These are phyloP conservation scores for Drosophila pandora DNA, from an alignment of 1,140 invertebrate genomes.

Conservation along the genomic window DNA sequence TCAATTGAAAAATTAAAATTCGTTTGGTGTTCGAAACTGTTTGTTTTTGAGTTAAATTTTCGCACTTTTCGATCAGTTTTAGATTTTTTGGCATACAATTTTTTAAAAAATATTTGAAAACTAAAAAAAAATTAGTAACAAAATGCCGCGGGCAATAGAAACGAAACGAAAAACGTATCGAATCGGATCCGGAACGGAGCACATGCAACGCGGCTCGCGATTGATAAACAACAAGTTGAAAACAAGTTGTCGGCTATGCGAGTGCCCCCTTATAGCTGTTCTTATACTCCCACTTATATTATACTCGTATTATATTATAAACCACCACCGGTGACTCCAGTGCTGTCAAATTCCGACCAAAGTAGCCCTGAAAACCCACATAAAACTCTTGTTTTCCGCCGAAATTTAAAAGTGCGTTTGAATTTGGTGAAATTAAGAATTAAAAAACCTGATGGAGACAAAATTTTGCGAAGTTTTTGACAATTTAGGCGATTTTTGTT, in stretches of 20 bases:
- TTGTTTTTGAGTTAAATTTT: neutral
- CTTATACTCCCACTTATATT: no score
- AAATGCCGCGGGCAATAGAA: slow-evolving; percentile 20
- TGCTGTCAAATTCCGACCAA: no score
- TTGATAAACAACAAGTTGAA: slow-evolving; percentile 11
- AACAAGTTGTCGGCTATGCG: neutral
- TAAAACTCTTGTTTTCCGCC: no score
- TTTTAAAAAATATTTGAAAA: neutral
- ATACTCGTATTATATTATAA: no score
- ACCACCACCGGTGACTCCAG: no score
- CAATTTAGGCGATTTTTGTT: no score
- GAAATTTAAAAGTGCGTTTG: no score
- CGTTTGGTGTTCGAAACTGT: neutral
- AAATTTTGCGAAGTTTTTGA: no score
- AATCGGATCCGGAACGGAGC: slow-evolving; percentile 1
- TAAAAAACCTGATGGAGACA: no score
- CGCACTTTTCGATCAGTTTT: neutral
- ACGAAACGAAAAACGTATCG: slow-evolving; percentile 3
- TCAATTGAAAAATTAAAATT: neutral
- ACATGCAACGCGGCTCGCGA: slow-evolving; percentile 6
- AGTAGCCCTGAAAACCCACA: no score
- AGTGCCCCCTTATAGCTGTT: no score
- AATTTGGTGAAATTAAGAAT: no score
- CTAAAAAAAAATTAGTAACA: slow-evolving; percentile 7
- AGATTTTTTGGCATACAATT: neutral